Evolutionary conservation across 2,113 vertebrate genomes (phyloP).

Genomic region (Otis tarda): DNA sequence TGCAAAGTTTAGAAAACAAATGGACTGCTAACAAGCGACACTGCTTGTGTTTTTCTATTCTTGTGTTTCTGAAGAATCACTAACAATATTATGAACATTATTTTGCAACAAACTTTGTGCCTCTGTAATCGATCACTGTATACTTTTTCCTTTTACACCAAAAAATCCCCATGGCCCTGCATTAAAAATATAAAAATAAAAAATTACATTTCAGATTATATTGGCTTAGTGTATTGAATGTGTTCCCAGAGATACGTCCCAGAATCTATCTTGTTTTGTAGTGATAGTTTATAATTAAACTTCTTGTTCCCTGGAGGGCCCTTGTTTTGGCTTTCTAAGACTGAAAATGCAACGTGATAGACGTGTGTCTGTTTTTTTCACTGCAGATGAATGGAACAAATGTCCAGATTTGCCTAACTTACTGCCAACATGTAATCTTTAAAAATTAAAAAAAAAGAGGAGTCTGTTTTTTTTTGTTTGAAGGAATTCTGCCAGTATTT

Average conservation of each 20-base stretch:
- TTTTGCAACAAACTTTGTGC: background rate
- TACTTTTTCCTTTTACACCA: background rate
- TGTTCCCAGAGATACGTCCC: background rate
- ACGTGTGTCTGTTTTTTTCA: background rate
- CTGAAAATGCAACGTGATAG: background rate
- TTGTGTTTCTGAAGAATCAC: background rate
- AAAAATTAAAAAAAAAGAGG: background rate
- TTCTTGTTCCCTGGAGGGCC: background rate
- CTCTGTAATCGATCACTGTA: background rate
- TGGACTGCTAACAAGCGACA: background rate
- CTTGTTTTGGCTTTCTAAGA: constrained; percentile 13
- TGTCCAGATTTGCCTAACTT: background rate
- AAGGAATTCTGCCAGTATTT: constrained; percentile 41
- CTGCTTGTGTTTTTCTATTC: background rate
- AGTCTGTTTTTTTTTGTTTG: constrained; percentile 32
- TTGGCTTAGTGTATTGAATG: background rate
- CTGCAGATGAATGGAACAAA: constrained; percentile 15
- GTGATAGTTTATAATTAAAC: constrained; percentile 32
- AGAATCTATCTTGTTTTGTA: background rate
- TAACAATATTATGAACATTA: background rate
- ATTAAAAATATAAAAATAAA: background rate
- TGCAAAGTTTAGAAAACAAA: background rate
- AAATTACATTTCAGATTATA: background rate
- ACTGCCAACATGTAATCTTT: constrained; percentile 13
- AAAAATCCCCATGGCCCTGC: background rate